Evolutionary conservation across 2,797 vertebrate genomes (phyloP), one percentile per base, ranked within the genome.

Genomic region (Tinamus major): DNA sequence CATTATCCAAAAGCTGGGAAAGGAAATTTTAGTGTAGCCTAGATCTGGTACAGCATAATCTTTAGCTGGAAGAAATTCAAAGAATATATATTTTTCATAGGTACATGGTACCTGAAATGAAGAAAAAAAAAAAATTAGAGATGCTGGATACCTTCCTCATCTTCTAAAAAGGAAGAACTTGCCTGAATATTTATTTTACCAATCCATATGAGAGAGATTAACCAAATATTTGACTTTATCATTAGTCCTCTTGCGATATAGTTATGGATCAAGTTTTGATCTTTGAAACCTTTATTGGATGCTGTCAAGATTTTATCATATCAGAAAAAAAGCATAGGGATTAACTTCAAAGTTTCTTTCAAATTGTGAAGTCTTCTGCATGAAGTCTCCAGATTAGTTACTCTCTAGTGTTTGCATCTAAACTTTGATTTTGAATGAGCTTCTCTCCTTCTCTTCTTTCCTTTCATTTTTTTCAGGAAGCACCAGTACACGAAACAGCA

Each of bases 401-500:
- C 15, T 61, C 85, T 61, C 39, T 69, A 56, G 4, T 27, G 72
- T 90, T 79, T 61, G 8, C 58, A 62, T 78, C 67, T 82, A 70
- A 93, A 37, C 10, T 67, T 80, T 44, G 20, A 13, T 39, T 91
- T 81, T 89, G 16, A 65, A 76, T 17, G 79, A 9, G 9, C 46
- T 68, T 48, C 74, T n/a, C 72, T 72, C 79, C 39, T 61, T 62
- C 41, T 69, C 41, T 84, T 48, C 59, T 74, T 78, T 77, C 6
- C 8, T 11, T 75, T 16, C 3, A 31, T 56, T 56, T 56, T 20
- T n/a, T n/a, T 19, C 97, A 99, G 99, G 98, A 91, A 99, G 99
- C 93, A 98, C 98, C 6, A 97, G 98, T 94, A 99, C 99, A 84
- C 97, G 98, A 79, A 98, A 98, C 97, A 99, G 99, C 97, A 99